These are phyloP conservation scores for Thunnus albacares DNA, from an alignment of 2,797 vertebrate genomes.

Conservation along the genomic window DNA sequence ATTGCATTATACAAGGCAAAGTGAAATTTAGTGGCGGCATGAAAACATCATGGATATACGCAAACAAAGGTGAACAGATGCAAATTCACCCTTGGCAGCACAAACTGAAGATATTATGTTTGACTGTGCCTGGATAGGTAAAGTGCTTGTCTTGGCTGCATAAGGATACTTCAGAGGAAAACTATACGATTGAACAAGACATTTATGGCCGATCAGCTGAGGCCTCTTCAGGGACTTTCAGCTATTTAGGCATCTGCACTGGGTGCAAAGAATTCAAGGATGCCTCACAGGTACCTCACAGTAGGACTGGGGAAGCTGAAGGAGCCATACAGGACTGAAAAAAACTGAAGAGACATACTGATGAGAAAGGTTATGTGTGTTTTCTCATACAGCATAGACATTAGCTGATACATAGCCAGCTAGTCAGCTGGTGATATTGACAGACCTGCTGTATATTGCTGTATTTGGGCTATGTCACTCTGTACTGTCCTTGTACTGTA, in stretches of 20 bases:
- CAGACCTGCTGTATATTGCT: not conserved
- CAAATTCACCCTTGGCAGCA: not conserved
- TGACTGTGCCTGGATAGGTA: no score
- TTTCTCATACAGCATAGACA: not conserved
- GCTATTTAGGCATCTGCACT: not conserved
- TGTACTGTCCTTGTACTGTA: not conserved
- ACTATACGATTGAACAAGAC: not conserved
- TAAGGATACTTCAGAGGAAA: not conserved
- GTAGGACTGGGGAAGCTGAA: no score
- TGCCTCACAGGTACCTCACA: not conserved
- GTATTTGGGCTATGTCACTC: not conserved
- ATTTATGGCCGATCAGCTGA: not conserved
- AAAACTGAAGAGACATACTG: not conserved
- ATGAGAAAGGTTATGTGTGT: not conserved
- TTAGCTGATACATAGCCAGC: not conserved
- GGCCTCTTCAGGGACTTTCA: not conserved
- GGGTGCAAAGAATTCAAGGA: no score
- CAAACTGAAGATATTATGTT: not conserved
- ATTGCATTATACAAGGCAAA: constrained; percentile 13
- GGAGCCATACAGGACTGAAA: no score
- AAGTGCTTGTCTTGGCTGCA: no score
- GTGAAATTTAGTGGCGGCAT: not conserved
- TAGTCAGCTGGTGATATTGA: not conserved
- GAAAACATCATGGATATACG: not conserved
- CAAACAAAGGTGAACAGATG: constrained; percentile 5